Conservation (phyloP, 2,888 invertebrate genomes). For the Agrypnus murinus region DNA sequence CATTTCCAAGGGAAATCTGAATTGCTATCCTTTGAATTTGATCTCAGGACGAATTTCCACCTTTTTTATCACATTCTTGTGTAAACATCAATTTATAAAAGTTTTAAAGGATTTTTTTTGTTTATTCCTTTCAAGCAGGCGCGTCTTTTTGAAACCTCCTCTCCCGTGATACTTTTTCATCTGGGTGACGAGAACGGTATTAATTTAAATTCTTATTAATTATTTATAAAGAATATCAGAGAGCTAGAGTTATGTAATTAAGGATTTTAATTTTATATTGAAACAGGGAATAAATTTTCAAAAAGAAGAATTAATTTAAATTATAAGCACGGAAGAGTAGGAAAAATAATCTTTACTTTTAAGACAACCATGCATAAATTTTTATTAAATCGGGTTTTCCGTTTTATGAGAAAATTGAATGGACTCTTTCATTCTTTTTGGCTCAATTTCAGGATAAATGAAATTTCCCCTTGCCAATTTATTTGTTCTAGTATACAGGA, state of each 20-base stretch:
- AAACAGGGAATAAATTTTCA: too few relatives aligned
- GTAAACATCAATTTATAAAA: conserved; percentile 5
- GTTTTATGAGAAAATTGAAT: too few relatives aligned
- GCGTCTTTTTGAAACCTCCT: not conserved
- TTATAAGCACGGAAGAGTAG: too few relatives aligned
- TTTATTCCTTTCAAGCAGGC: not conserved
- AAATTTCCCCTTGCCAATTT: too few relatives aligned
- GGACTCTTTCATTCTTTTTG: too few relatives aligned
- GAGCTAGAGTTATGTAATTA: not conserved
- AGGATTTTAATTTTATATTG: not conserved
- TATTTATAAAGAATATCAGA: not conserved
- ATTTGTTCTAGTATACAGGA: too few relatives aligned
- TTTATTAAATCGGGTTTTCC: too few relatives aligned
- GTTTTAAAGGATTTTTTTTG: not conserved
- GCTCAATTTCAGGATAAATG: too few relatives aligned
- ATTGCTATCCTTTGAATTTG: conserved; percentile 15
- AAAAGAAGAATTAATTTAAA: too few relatives aligned
- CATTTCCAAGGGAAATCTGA: conserved; percentile 11
- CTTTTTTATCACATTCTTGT: conserved; percentile 14
- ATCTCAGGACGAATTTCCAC: conserved; percentile 16
- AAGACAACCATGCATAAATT: too few relatives aligned
- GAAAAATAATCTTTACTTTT: too few relatives aligned
- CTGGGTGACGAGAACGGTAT: too few relatives aligned
- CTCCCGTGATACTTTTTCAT: not conserved
- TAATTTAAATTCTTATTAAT: conserved; percentile 4